Evolutionary conservation across 1,140 invertebrate species (phyloP).

Genomic region (Liolophura sinensis): DNA sequence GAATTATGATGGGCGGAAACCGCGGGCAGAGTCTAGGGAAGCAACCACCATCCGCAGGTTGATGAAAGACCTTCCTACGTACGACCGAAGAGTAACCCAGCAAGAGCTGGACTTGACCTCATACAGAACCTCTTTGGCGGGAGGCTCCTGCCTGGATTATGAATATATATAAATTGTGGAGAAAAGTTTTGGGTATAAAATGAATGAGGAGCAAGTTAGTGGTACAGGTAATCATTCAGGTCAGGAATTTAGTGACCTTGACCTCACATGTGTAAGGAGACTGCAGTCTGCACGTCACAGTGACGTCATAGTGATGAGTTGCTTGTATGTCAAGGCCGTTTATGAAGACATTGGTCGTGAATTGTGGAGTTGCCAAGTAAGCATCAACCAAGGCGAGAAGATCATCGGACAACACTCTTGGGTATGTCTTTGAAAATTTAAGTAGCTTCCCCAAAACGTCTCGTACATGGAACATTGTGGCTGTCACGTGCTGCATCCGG

Average conservation of each 20-base stretch:
- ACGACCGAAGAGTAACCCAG: too few relatives aligned
- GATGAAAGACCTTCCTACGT: too few relatives aligned
- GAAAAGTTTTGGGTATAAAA: too few relatives aligned
- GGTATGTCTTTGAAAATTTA: constrained; percentile 15
- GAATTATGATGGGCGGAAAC: too few relatives aligned
- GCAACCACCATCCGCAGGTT: too few relatives aligned
- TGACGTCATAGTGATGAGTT: constrained; percentile 10
- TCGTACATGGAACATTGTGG: not conserved
- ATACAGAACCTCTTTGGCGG: too few relatives aligned
- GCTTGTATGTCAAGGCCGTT: constrained; percentile 13
- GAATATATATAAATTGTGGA: too few relatives aligned
- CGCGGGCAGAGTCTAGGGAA: too few relatives aligned
- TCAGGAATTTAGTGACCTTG: constrained; percentile 8
- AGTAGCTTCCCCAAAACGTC: constrained; percentile 9
- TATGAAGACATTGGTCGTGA: constrained; percentile 9
- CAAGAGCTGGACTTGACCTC: too few relatives aligned
- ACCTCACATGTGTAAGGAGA: constrained; percentile 13
- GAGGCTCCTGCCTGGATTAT: too few relatives aligned
- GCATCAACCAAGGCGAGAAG: constrained; percentile 6
- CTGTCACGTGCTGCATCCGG: constrained; percentile 4
- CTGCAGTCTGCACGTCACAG: constrained; percentile 8
- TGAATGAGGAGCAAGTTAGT: too few relatives aligned
- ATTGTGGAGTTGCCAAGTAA: constrained; percentile 13
- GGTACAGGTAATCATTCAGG: not conserved
- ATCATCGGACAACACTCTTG: constrained; percentile 11